Percentiles rank a stretch among this genome's conserved stretches.
Evolutionary conservation across 1,140 invertebrate genomes (phyloP).

Genomic region (Drosophila albomicans): DNA sequence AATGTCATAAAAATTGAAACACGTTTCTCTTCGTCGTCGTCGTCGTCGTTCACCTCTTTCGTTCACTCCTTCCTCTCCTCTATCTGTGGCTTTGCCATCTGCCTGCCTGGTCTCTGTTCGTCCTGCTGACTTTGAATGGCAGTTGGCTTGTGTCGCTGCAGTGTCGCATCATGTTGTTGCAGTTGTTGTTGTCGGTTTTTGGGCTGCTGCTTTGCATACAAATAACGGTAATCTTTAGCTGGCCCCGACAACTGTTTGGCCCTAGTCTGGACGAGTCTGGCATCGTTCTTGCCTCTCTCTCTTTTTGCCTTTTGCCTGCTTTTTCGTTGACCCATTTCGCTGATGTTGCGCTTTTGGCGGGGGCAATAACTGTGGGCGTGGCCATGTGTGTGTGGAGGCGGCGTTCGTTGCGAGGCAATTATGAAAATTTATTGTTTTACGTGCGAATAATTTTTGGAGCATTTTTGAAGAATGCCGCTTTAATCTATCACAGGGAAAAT

Average conservation of each 20-base stretch:
- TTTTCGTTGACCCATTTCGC: constrained; percentile 50
- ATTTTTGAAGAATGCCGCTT: constrained; percentile 41
- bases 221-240: constrained; percentile 73
- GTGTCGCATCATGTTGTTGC: constrained; percentile 45
- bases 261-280: constrained; percentile 12
- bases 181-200: constrained; percentile 50
- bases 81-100: neutral
- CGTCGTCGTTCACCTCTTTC: constrained; percentile 15
- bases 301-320: constrained; percentile 6
- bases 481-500: neutral
- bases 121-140: constrained; percentile 59
- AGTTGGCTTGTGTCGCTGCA: constrained; percentile 52
- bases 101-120: neutral
- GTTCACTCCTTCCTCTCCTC: neutral
- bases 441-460: constrained; percentile 52
- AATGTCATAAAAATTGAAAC: constrained; percentile 83
- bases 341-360: constrained; percentile 71
- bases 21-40: constrained; percentile 52
- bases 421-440: constrained; percentile 78
- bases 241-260: constrained; percentile 32
- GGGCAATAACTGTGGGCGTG: constrained; percentile 26
- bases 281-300: neutral
- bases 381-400: constrained; percentile 21
- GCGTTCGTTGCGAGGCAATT: constrained; percentile 44
- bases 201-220: constrained; percentile 75